Conservation (phyloP, 1,140 invertebrate genomes). For the Himalopsyche phryganea region DNA sequence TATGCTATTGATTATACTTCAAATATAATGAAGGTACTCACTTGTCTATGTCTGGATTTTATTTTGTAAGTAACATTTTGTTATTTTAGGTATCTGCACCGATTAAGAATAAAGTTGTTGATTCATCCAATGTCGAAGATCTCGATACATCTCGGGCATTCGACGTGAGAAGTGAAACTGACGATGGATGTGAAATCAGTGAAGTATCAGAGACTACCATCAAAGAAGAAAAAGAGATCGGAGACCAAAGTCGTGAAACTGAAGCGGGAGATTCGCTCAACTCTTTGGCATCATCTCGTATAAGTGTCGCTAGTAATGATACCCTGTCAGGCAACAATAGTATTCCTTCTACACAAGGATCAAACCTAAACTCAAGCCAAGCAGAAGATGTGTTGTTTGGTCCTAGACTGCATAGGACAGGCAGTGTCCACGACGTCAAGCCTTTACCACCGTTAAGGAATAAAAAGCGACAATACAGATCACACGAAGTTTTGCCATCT, state of each 20-base stretch:
- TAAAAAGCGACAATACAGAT: constrained; percentile 46
- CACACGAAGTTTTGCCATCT: constrained; percentile 45
- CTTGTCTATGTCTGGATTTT: no score
- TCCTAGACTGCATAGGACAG: constrained; percentile 44
- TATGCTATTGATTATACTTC: no score
- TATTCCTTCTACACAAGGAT: constrained; percentile 37
- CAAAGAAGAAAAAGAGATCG: constrained; percentile 43
- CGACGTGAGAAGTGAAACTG: neutral
- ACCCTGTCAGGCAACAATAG: constrained; percentile 36
- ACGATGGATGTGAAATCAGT: constrained; percentile 5
- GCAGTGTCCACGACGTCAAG: constrained; percentile 47
- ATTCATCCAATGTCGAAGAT: no score
- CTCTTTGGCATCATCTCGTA: constrained; percentile 39
- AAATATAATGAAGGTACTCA: no score
- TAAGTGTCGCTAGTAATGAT: constrained; percentile 35
- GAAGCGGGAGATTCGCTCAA: constrained; percentile 38
- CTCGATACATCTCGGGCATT: no score
- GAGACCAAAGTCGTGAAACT: constrained; percentile 35
- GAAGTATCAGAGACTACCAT: constrained; percentile 22
- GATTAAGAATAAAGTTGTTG: no score
- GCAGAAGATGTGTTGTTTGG: constrained; percentile 48
- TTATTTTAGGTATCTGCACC: no score
- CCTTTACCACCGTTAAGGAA: constrained; percentile 41
- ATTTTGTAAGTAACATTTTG: no score
- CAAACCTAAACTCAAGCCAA: constrained; percentile 41